Conservation (phyloP, 2,888 invertebrate genomes). For the Plebejus argus region DNA sequence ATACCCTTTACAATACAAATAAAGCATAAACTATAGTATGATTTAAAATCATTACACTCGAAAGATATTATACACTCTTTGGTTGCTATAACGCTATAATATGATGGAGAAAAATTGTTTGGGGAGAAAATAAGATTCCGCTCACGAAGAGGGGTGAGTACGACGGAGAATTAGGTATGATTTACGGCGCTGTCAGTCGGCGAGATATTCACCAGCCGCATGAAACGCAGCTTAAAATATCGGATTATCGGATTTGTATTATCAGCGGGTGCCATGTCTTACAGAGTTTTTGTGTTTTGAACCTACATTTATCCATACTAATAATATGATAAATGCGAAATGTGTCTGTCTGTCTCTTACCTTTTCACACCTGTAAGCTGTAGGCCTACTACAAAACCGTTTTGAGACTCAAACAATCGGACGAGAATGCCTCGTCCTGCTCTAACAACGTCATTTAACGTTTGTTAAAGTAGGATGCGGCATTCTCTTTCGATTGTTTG, state of each 20-base stretch:
- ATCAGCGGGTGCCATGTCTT: neutral
- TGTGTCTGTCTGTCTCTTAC: too few species aligned
- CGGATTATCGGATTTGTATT: constrained; percentile 15
- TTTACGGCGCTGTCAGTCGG: constrained; percentile 69
- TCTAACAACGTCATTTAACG: too few species aligned
- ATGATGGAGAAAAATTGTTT: constrained; percentile 38
- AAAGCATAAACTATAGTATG: neutral
- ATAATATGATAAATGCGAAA: too few species aligned
- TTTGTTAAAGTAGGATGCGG: too few species aligned
- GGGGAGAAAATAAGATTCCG: constrained; percentile 61
- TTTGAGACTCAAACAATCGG: too few species aligned
- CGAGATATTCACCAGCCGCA: constrained; percentile 38
- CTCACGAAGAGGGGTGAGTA: constrained; percentile 56
- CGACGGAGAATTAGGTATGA: constrained; percentile 69
- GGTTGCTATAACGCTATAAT: neutral
- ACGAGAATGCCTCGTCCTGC: too few species aligned
- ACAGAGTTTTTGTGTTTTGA: neutral
- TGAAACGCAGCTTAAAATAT: constrained; percentile 13
- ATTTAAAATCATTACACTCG: neutral
- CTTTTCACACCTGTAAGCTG: too few species aligned
- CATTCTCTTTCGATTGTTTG: too few species aligned
- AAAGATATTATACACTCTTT: neutral
- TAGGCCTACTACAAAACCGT: too few species aligned
- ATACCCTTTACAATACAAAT: too few species aligned
- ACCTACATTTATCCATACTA: neutral